These are phyloP conservation scores for Resseliella maxima DNA, from an alignment of 2,888 invertebrate genomes.

Conservation along the genomic window DNA sequence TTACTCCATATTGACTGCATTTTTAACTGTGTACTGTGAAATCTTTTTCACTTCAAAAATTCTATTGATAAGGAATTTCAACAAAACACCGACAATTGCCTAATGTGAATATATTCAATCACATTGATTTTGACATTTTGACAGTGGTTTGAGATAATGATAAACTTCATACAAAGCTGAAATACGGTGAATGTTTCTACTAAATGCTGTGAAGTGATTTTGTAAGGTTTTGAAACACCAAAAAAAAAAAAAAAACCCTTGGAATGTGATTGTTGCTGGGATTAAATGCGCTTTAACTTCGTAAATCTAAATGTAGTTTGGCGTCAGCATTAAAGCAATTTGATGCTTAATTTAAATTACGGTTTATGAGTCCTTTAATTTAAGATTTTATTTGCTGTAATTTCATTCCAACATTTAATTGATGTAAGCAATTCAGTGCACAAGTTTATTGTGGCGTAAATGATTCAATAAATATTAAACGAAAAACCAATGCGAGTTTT, in stretches of 20 bases:
- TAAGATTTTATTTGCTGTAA: not conserved
- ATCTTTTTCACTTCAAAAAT: not conserved
- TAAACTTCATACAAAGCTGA: not conserved
- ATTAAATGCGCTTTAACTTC: no score
- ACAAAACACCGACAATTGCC: constrained; percentile 24
- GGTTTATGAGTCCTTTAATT: not conserved
- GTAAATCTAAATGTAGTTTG: not conserved
- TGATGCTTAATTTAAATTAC: not conserved
- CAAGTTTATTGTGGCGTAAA: not conserved
- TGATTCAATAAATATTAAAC: not conserved
- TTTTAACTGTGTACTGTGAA: not conserved
- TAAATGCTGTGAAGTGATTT: no score
- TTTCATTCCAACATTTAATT: not conserved
- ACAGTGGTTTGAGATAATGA: not conserved
- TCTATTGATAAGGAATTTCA: constrained; percentile 19
- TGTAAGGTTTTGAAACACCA: not conserved
- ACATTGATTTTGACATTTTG: not conserved
- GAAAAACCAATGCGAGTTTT: not conserved
- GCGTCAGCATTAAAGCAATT: not conserved
- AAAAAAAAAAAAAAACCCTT: no score
- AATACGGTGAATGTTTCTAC: no score
- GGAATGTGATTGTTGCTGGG: no score
- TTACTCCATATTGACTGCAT: not conserved
- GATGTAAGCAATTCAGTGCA: not conserved
- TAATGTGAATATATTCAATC: not conserved